Conservation (phyloP, 1,140 invertebrate genomes). For the Melitaea cinxia region DNA sequence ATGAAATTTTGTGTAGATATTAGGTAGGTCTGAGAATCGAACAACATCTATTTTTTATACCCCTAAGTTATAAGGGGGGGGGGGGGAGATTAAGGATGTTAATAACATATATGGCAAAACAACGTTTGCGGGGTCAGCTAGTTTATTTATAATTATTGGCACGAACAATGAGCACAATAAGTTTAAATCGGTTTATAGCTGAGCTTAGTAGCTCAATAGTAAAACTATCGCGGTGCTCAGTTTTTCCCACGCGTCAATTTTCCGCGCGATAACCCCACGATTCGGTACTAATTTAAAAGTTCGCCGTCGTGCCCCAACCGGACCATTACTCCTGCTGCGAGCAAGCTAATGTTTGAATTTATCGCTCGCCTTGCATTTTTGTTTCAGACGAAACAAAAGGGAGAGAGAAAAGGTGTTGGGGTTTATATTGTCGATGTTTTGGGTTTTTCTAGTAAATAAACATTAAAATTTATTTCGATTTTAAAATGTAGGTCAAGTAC, state of each 20-base stretch:
- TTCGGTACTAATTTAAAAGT: constrained; percentile 72
- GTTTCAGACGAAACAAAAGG: constrained; percentile 13
- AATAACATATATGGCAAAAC: no score
- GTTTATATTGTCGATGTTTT: background rate
- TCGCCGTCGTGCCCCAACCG: constrained; percentile 53
- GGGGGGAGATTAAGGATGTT: no score
- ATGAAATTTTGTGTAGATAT: no score
- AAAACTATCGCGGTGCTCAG: constrained; percentile 13
- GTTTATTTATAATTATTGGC: no score
- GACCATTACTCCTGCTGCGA: constrained; percentile 56
- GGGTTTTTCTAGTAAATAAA: background rate
- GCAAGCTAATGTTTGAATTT: constrained; percentile 53
- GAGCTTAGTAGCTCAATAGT: background rate
- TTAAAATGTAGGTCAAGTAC: no score
- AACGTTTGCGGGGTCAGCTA: no score
- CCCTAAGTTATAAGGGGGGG: no score
- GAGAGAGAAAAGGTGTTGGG: background rate
- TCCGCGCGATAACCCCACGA: constrained; percentile 60
- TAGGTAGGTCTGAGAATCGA: no score
- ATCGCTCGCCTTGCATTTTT: constrained; percentile 43
- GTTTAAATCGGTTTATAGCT: constrained; percentile 3
- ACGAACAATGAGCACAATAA: no score
- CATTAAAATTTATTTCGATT: no score
- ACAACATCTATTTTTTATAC: no score
- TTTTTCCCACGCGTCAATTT: constrained; percentile 62